Percentiles rank a stretch among this genome's conserved stretches.
These are phyloP conservation scores for Pseudomyrmex cubaensis DNA, from an alignment of 1,140 invertebrate genomes.

Conservation along the genomic window DNA sequence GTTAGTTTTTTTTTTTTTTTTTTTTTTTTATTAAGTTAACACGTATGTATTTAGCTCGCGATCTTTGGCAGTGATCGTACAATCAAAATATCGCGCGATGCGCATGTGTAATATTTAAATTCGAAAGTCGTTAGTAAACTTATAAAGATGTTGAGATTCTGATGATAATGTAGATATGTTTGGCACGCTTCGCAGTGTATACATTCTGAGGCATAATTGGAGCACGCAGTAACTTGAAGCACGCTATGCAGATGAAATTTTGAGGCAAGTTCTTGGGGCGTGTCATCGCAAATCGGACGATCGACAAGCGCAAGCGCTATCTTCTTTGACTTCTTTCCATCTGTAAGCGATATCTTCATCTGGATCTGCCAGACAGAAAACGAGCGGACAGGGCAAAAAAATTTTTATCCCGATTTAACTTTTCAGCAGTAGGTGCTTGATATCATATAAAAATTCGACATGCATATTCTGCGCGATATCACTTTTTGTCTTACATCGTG, in stretches of 20 bases:
- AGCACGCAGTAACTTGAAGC: not conserved
- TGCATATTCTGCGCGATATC: not conserved
- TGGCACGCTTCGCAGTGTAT: not conserved
- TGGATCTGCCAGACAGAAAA: constrained; percentile 38
- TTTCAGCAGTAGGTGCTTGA: constrained; percentile 8
- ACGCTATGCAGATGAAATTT: constrained; percentile 21
- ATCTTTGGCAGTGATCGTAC: constrained; percentile 30
- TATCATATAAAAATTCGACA: constrained; percentile 3
- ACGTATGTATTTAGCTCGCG: constrained; percentile 5
- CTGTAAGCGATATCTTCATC: constrained; percentile 27
- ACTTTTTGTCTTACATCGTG: constrained; percentile 8
- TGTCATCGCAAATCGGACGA: constrained; percentile 55
- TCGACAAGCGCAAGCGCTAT: constrained; percentile 42
- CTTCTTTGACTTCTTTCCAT: constrained; percentile 34
- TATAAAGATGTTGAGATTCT: constrained; percentile 40
- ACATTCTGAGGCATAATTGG: constrained; percentile 28
- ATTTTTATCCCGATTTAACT: not conserved
- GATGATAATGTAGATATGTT: constrained; percentile 25
- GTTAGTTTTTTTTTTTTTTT: not conserved
- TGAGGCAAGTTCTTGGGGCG: constrained; percentile 52
- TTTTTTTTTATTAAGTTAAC: not conserved
- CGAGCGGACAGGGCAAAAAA: constrained; percentile 22
- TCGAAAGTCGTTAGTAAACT: constrained; percentile 40
- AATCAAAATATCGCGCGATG: constrained; percentile 1
- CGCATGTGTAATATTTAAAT: constrained; percentile 7